Conservation (phyloP, 1,140 invertebrate species). For the Danaus plexippus region DNA sequence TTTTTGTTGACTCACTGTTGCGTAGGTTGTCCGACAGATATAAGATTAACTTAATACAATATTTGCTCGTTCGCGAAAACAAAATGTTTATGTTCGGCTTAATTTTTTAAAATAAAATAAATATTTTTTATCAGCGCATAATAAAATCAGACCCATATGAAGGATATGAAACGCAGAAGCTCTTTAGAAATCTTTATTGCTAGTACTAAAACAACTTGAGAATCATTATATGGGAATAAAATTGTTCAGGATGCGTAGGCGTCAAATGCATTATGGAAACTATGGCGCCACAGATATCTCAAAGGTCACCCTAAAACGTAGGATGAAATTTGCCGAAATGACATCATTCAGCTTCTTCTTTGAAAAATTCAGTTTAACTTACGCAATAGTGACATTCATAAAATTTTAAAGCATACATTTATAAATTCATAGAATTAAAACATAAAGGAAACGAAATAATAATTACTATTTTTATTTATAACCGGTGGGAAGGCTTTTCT, state of each 20-base stretch:
- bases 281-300: slow-evolving; percentile 8
- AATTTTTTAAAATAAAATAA: too few relatives aligned
- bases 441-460: neutral
- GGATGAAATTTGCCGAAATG: slow-evolving; percentile 12
- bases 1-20: slow-evolving; percentile 16
- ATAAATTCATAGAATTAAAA: neutral
- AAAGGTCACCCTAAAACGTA: slow-evolving; percentile 22
- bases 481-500: too few relatives aligned
- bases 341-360: slow-evolving; percentile 6
- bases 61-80: too few relatives aligned
- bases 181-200: slow-evolving; percentile 16
- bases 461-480: too few relatives aligned
- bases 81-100: too few relatives aligned
- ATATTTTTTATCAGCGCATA: slow-evolving; percentile 2
- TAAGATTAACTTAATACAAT: neutral
- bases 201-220: slow-evolving; percentile 17
- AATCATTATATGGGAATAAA: slow-evolving; percentile 13
- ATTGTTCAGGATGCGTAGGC: slow-evolving; percentile 19
- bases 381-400: slow-evolving; percentile 7
- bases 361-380: slow-evolving; percentile 20
- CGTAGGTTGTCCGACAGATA: slow-evolving; percentile 11
- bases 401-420: slow-evolving; percentile 1
- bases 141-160: slow-evolving; percentile 18
- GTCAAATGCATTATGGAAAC: slow-evolving; percentile 22
- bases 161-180: slow-evolving; percentile 20